phyloP scores from a whole-genome alignment of 2,113 vertebrate genomes.

The Rissa tridactyla region DNA sequence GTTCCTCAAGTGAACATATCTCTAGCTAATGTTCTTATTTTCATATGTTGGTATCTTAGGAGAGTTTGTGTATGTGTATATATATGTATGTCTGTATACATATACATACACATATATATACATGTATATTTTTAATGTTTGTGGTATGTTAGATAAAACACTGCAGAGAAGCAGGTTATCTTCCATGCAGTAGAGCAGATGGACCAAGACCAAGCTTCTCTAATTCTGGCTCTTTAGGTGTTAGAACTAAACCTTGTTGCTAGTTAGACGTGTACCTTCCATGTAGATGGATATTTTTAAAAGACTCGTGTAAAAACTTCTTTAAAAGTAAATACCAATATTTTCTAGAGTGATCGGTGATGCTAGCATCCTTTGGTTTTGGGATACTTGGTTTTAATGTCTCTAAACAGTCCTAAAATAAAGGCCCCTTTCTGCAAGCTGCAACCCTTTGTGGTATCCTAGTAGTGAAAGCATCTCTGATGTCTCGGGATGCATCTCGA shows the following conservation, averaged over 20 bases:
- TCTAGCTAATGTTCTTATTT: not conserved
- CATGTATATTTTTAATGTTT: not conserved
- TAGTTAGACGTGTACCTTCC: not conserved
- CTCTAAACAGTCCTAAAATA: not conserved
- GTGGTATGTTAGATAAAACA: not conserved
- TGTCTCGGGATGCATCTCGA: not conserved
- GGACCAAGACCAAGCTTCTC: not conserved
- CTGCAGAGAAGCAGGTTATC: not conserved
- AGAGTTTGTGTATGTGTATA: not conserved
- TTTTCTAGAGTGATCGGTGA: not conserved
- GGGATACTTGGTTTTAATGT: not conserved
- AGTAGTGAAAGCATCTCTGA: not conserved
- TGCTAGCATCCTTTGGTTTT: not conserved
- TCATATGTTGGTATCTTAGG: not conserved
- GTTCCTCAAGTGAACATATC: not conserved
- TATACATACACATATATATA: too few relatives aligned
- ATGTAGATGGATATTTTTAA: not conserved
- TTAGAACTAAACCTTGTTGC: not conserved
- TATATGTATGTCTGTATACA: not conserved
- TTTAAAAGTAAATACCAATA: not conserved
- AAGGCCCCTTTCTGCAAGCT: not conserved
- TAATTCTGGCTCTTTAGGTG: not conserved
- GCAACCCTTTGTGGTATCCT: not conserved
- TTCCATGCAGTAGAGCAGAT: not conserved
- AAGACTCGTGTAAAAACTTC: not conserved